Conservation (phyloP, 2,797 vertebrate genomes). For the Sebastes iracundus region DNA sequence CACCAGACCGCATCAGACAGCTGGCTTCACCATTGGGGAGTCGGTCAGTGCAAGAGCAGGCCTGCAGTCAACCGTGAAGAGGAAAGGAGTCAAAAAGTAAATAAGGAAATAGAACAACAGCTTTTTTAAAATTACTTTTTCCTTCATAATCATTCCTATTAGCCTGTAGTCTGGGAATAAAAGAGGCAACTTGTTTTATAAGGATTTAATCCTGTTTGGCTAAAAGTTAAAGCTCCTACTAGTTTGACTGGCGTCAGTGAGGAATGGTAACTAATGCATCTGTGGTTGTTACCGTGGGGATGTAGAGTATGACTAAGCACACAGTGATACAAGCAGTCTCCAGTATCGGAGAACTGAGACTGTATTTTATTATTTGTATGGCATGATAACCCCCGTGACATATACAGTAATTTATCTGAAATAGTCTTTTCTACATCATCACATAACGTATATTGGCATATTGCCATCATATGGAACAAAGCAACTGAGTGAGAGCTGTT, state of each 20-base stretch:
- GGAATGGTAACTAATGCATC: conserved; percentile 30
- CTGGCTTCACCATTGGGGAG: conserved; percentile 18
- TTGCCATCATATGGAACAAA: not conserved
- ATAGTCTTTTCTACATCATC: not conserved
- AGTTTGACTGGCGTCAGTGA: not conserved
- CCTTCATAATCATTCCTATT: not conserved
- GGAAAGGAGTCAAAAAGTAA: conserved; percentile 11
- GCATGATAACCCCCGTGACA: not conserved
- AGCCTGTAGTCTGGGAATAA: not conserved
- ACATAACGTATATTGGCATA: not conserved
- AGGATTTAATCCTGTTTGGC: not conserved
- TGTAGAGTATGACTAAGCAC: not conserved
- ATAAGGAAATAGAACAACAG: not conserved
- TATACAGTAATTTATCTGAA: not conserved
- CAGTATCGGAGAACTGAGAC: not conserved
- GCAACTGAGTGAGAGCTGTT: not conserved
- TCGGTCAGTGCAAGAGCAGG: not conserved
- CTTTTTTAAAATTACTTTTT: not conserved
- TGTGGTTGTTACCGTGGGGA: not conserved
- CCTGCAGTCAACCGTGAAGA: conserved; percentile 24
- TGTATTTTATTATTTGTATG: not conserved
- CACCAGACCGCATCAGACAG: not conserved
- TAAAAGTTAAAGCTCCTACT: conserved; percentile 8
- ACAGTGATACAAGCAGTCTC: not conserved
- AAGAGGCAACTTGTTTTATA: not conserved